Conservation (phyloP, 2,113 vertebrate species). For the Lipophrys pholis region DNA sequence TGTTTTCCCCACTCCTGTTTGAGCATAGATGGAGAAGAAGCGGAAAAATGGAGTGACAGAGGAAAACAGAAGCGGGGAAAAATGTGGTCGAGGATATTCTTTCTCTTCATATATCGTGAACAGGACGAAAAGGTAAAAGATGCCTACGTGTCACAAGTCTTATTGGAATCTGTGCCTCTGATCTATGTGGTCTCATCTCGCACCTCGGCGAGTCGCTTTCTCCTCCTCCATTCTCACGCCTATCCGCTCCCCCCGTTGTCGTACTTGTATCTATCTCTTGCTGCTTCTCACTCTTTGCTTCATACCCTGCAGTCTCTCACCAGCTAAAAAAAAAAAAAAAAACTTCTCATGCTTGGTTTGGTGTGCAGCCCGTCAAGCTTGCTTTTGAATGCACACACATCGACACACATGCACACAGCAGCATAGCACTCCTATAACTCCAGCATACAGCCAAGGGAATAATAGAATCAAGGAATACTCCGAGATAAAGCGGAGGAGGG, state of each 20-base stretch:
- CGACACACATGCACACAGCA: conserved; percentile 23
- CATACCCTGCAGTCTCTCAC: conserved; percentile 61
- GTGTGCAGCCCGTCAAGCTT: conserved; percentile 63
- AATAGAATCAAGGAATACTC: conserved; percentile 73
- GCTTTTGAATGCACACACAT: conserved; percentile 54
- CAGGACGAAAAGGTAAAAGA: conserved; percentile 9
- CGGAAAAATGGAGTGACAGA: background rate
- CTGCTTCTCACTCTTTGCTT: conserved; percentile 50
- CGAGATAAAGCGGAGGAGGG: conserved; percentile 61
- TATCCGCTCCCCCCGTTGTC: conserved; percentile 19
- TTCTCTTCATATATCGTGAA: no score
- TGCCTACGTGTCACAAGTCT: conserved; percentile 39
- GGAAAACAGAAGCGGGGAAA: background rate
- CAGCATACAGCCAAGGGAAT: conserved; percentile 67
- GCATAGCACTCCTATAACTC: conserved; percentile 56
- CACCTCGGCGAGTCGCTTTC: conserved; percentile 39
- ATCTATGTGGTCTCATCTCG: conserved; percentile 64
- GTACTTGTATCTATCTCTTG: conserved; percentile 34
- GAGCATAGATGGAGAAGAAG: background rate
- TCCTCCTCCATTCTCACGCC: background rate
- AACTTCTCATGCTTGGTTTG: conserved; percentile 63
- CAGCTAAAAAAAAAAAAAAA: conserved; percentile 48
- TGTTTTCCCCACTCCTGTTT: background rate
- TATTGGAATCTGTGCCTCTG: conserved; percentile 56
- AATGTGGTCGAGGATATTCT: no score